These are phyloP conservation scores for Drosophila athabasca DNA, from an alignment of 1,140 invertebrate genomes.

Conservation along the genomic window DNA sequence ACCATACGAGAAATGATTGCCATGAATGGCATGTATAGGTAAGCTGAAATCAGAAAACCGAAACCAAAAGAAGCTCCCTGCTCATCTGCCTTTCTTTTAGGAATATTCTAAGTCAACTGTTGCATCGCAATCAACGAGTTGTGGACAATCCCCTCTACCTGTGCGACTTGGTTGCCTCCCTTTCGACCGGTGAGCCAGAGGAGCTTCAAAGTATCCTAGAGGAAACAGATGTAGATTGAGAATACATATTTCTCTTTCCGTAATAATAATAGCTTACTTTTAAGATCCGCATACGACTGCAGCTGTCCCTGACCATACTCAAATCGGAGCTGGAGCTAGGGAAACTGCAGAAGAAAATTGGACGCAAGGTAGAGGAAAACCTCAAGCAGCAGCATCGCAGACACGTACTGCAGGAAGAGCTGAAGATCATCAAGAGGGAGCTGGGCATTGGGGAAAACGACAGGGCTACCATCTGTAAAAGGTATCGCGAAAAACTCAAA, in stretches of 20 bases:
- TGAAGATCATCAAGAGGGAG: slow-evolving; percentile 99
- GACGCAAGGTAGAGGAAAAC: slow-evolving; percentile 98
- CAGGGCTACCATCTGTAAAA: slow-evolving; percentile 99
- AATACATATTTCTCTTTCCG: neutral
- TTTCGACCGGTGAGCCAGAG: slow-evolving; percentile 95
- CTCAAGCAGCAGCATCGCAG: slow-evolving; percentile 99
- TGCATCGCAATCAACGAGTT: slow-evolving; percentile 97
- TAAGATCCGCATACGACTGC: slow-evolving; percentile 95
- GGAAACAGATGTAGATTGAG: slow-evolving; percentile 91
- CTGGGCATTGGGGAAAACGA: slow-evolving; percentile 99
- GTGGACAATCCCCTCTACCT: slow-evolving; percentile 99
- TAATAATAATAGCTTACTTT: neutral
- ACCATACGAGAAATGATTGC: slow-evolving; percentile 98
- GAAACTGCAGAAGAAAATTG: slow-evolving; percentile 98
- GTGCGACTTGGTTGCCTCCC: slow-evolving; percentile 96
- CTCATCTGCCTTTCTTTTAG: slow-evolving; percentile 77
- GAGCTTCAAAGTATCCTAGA: slow-evolving; percentile 98
- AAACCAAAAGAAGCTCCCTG: no score
- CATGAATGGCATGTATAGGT: slow-evolving; percentile 95
- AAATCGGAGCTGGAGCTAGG: slow-evolving; percentile 99
- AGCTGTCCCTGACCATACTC: slow-evolving; percentile 94
- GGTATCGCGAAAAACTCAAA: slow-evolving; percentile 95
- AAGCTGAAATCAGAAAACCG: slow-evolving; percentile 2
- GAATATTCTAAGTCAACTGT: slow-evolving; percentile 95
- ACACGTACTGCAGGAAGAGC: slow-evolving; percentile 98